Percentiles rank a stretch among this genome's conserved stretches.
Evolutionary conservation across 2,888 invertebrate genomes (phyloP).

Genomic region (Chrysolina haemoptera): DNA sequence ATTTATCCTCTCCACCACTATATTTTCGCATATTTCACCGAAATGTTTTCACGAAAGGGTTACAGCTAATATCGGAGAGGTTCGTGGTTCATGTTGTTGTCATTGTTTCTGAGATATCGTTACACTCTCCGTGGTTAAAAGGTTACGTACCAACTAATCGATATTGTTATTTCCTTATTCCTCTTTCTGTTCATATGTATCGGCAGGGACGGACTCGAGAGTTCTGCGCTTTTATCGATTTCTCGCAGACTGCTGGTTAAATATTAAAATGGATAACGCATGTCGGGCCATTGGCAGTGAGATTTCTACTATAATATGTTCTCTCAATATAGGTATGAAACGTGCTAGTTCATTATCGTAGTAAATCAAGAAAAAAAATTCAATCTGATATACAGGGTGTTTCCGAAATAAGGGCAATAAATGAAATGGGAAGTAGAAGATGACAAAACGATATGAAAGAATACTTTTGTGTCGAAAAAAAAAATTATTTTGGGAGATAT

Average conservation of each 20-base stretch:
- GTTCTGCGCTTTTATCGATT: conserved; percentile 32
- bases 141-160: conserved; percentile 49
- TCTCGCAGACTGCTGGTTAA: background rate
- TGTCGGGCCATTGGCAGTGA: background rate
- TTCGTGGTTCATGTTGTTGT: conserved; percentile 42
- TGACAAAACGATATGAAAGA: too few relatives aligned
- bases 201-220: conserved; percentile 40
- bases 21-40: conserved; percentile 51
- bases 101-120: conserved; percentile 41
- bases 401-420: too few relatives aligned
- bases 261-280: background rate
- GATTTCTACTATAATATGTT: background rate
- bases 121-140: conserved; percentile 32
- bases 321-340: too few relatives aligned
- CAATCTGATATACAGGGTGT: too few relatives aligned
- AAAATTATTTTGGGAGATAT: too few relatives aligned
- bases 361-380: too few relatives aligned
- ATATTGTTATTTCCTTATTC: conserved; percentile 50
- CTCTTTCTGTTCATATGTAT: conserved; percentile 43
- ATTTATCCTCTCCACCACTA: conserved; percentile 51
- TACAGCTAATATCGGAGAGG: conserved; percentile 29
- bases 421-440: too few relatives aligned
- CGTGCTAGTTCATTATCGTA: too few relatives aligned
- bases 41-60: conserved; percentile 29
- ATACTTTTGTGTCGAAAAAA: too few relatives aligned